Base-by-base conservation (phyloP, 2,888 invertebrate species). In the Napeogenes inachia region DNA sequence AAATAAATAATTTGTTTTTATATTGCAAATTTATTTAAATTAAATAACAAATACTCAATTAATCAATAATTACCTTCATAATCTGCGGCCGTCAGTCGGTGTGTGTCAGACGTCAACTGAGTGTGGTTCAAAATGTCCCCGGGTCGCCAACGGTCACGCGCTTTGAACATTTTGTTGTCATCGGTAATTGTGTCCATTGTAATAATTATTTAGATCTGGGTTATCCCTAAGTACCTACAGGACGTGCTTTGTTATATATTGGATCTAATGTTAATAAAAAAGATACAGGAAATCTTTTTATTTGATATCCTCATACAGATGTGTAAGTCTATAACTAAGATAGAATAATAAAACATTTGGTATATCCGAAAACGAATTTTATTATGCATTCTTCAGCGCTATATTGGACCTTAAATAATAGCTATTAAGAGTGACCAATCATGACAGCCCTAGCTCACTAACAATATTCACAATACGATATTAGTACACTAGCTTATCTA, bases 101-200 rank as follows among this genome's bases (percentile, higher is more conserved):
- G 72, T 65, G 61, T 62, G 64, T 68, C 75, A 63, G 66, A 71
- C 69, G 71, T 62, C 71, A 68, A 77, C 75, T 80, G 80, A 62
- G 70, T 47, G 42, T 13, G 32, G 13, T 13, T 42, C 60, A 56
- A 60, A 60, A 56, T 55, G 56, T 57, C 68, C 61, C 45, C 62
- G 60, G 62, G 55, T 59, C 61, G 67, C 59, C 73, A 63, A 56
- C 65, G 75, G 84, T 83, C 85, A 85, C 82, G 86, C 76, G 60
- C 61, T 35, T 57, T 67, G 67, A 62, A 50, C 64, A 64, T 73
- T 68, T 71, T 71, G 68, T 72, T 67, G 76, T 77, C 75, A 80
- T 77, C 61, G 69, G 55, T 46, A 56, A 60, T 54, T 62, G 75
- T 76, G 63, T 78, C 80, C 84, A 85, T 74, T 81, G 71, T 55